A percentile compares a stretch with the other conserved stretches of the same genome.
phyloP scores from a whole-genome alignment of 2,888 invertebrate genomes.

The Petrolisthes cinctipes region DNA sequence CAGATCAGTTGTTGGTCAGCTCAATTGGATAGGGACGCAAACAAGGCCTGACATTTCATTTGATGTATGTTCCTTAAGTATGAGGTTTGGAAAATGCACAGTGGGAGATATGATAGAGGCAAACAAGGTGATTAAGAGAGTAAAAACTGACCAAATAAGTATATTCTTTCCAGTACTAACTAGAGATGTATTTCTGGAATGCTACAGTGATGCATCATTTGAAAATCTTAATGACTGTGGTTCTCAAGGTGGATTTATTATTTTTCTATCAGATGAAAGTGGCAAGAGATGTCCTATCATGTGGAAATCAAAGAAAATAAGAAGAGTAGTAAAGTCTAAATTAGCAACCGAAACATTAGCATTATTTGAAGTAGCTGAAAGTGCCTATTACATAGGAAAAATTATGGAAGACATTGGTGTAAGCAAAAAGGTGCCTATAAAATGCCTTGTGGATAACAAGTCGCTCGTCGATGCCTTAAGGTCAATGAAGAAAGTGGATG shows the following conservation, averaged over 20 bases:
- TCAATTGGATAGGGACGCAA: constrained; percentile 14
- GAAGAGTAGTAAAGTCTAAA: background rate
- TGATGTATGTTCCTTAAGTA: constrained; percentile 17
- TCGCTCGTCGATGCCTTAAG: no score
- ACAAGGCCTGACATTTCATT: constrained; percentile 18
- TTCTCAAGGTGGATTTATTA: constrained; percentile 15
- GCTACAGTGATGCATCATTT: constrained; percentile 30
- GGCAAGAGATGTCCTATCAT: background rate
- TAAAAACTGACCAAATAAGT: constrained; percentile 17
- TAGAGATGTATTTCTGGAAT: constrained; percentile 9
- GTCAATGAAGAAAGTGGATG: no score
- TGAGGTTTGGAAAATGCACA: constrained; percentile 12
- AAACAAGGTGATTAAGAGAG: constrained; percentile 18
- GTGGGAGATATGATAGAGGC: constrained; percentile 16
- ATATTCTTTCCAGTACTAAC: constrained; percentile 16
- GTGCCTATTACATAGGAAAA: no score
- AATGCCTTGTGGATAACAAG: no score
- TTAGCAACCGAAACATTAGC: constrained; percentile 13
- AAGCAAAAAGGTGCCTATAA: no score
- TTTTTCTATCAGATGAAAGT: background rate
- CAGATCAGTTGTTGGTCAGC: constrained; percentile 11
- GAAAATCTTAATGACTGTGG: constrained; percentile 11
- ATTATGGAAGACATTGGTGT: no score
- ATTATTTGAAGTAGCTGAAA: no score
- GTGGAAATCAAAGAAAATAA: no score